Percentiles rank a stretch among this genome's conserved stretches.
These are phyloP conservation scores for Protophormia terraenovae DNA, from an alignment of 2,888 invertebrate species.

Conservation along the genomic window DNA sequence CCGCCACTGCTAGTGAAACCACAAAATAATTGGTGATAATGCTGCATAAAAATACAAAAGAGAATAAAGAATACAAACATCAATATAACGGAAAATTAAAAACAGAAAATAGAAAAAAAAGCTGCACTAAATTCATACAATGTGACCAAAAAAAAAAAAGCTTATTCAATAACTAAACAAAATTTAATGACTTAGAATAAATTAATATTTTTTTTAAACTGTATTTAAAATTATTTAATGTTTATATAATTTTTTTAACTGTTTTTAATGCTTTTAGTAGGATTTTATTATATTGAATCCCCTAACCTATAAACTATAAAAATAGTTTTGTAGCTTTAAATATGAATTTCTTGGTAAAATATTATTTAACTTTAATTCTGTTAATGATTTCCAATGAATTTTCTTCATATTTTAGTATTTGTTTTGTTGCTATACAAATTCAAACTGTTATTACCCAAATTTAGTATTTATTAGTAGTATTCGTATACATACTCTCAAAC, in stretches of 20 bases:
- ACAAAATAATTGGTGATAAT: constrained; percentile 98
- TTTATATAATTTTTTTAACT: neutral
- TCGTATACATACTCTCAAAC: neutral
- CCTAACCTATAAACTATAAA: neutral
- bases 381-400: neutral
- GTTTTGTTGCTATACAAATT: neutral
- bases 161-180: neutral
- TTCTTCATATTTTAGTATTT: neutral
- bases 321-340: neutral
- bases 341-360: neutral
- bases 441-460: neutral
- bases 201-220: neutral
- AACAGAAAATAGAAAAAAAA: neutral
- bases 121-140: neutral
- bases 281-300: neutral
- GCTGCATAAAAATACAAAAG: constrained; percentile 77
- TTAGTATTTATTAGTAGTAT: neutral
- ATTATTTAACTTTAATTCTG: neutral
- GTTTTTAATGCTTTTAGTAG: no score
- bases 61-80: constrained; percentile 25
- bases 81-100: neutral
- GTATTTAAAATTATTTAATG: neutral
- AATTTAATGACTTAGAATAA: neutral
- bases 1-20: constrained; percentile 96
- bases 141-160: neutral